These are phyloP conservation scores for Chromoteleia sp. DNA, from an alignment of 2,888 invertebrate genomes.

Conservation along the genomic window DNA sequence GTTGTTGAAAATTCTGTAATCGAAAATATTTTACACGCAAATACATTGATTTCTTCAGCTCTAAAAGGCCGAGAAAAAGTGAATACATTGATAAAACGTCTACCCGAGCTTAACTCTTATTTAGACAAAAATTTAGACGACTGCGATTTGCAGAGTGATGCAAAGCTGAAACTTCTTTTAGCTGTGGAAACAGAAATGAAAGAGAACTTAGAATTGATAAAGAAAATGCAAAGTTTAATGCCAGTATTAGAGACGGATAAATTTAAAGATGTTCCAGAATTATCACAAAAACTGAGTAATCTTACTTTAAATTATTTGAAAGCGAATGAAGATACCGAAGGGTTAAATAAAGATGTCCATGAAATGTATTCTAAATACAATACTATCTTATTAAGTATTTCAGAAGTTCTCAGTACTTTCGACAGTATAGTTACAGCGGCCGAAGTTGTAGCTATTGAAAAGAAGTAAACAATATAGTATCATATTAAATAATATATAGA, in stretches of 20 bases:
- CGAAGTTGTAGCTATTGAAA: slow-evolving; percentile 83
- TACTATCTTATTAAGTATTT: slow-evolving; percentile 85
- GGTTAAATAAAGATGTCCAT: slow-evolving; percentile 82
- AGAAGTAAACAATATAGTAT: slow-evolving; percentile 71
- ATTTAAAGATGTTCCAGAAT: slow-evolving; percentile 84
- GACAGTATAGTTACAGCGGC: slow-evolving; percentile 84
- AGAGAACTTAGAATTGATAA: slow-evolving; percentile 81
- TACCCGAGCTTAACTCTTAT: slow-evolving; percentile 85
- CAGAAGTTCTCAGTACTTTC: slow-evolving; percentile 84
- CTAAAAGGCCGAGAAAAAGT: slow-evolving; percentile 85
- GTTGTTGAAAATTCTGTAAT: slow-evolving; percentile 82
- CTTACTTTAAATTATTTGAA: slow-evolving; percentile 83
- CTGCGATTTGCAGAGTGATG: slow-evolving; percentile 83
- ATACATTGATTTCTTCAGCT: slow-evolving; percentile 85
- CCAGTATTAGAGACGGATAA: slow-evolving; percentile 84
- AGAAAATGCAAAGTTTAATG: slow-evolving; percentile 83
- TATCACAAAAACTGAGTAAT: slow-evolving; percentile 83
- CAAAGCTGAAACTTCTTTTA: slow-evolving; percentile 85
- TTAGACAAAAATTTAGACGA: slow-evolving; percentile 85
- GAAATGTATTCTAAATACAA: slow-evolving; percentile 85
- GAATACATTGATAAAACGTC: slow-evolving; percentile 83
- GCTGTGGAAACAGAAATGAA: slow-evolving; percentile 85
- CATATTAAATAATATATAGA: not conserved
- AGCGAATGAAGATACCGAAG: slow-evolving; percentile 82
- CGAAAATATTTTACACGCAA: slow-evolving; percentile 84